A percentile compares a stretch with the other conserved stretches of the same genome.
Evolutionary conservation across 2,797 vertebrate genomes (phyloP).

Genomic region (Pangasius larnaudii): DNA sequence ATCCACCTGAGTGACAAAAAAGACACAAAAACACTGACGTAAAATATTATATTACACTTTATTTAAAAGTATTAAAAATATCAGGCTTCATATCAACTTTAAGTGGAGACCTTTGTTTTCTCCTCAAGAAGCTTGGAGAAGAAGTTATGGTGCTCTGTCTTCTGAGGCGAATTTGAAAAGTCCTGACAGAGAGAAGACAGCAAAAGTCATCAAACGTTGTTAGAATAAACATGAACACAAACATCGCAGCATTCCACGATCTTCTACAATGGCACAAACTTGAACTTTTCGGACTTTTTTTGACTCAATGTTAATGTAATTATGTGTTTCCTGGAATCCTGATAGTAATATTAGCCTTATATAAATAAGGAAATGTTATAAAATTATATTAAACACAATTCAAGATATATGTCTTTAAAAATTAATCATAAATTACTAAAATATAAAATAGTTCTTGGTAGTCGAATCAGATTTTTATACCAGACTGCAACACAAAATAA

Average conservation of each 20-base stretch:
- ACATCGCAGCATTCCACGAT: neutral
- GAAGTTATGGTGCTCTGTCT: fast-evolving
- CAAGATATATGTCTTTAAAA: neutral
- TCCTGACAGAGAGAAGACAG: conserved; percentile 22
- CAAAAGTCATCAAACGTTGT: neutral
- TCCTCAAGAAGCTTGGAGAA: conserved; percentile 34
- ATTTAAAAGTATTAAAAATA: neutral
- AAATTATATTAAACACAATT: neutral
- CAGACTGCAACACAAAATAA: neutral
- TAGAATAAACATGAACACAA: neutral
- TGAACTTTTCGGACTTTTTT: neutral
- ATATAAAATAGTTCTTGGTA: neutral
- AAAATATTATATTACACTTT: too few species aligned
- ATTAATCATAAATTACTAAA: neutral
- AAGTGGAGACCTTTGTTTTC: conserved; percentile 65
- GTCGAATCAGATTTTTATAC: neutral
- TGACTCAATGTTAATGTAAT: neutral
- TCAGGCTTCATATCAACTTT: neutral
- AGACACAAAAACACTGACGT: neutral
- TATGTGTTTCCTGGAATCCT: neutral
- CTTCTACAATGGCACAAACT: neutral
- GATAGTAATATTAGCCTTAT: neutral
- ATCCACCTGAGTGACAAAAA: conserved; percentile 73
- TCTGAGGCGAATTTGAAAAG: neutral
- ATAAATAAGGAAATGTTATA: neutral